phyloP scores from a whole-genome alignment of 2,888 invertebrate species.

The Malthinus seriepunctatus region DNA sequence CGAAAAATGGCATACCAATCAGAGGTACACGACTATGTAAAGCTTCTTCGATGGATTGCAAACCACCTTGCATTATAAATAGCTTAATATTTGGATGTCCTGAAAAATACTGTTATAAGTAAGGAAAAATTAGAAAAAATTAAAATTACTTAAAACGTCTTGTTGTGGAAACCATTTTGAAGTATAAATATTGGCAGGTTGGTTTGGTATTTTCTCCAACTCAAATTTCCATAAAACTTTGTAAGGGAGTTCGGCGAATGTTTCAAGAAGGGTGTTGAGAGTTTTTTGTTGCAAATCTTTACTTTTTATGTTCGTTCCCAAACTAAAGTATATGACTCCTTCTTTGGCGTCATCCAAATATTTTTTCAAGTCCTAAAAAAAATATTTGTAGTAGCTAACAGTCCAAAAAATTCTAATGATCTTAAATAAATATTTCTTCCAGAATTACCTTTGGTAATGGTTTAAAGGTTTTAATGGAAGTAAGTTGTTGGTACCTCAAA shows the following conservation, averaged over 20 bases:
- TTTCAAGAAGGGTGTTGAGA: background rate
- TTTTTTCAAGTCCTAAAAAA: background rate
- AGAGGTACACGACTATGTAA: background rate
- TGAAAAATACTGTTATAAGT: background rate
- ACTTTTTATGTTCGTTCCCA: background rate
- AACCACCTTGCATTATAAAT: background rate
- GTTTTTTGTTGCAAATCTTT: background rate
- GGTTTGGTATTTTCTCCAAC: background rate
- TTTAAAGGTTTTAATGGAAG: background rate
- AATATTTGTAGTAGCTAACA: background rate
- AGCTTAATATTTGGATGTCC: background rate
- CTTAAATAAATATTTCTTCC: no score
- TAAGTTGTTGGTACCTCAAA: background rate
- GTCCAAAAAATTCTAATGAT: no score
- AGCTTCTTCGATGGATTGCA: background rate
- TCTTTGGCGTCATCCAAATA: background rate
- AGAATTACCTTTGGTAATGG: background rate
- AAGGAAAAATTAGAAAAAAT: background rate
- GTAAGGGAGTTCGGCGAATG: background rate
- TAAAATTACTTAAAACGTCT: background rate
- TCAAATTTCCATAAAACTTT: slow-evolving; percentile 1
- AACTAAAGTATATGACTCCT: background rate
- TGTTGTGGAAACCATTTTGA: background rate
- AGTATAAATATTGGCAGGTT: background rate
- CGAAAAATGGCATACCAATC: background rate